A percentile compares a stretch with the other conserved stretches of the same genome.
phyloP scores from a whole-genome alignment of 2,113 vertebrate species.

The Petrocephalus zakoni region DNA sequence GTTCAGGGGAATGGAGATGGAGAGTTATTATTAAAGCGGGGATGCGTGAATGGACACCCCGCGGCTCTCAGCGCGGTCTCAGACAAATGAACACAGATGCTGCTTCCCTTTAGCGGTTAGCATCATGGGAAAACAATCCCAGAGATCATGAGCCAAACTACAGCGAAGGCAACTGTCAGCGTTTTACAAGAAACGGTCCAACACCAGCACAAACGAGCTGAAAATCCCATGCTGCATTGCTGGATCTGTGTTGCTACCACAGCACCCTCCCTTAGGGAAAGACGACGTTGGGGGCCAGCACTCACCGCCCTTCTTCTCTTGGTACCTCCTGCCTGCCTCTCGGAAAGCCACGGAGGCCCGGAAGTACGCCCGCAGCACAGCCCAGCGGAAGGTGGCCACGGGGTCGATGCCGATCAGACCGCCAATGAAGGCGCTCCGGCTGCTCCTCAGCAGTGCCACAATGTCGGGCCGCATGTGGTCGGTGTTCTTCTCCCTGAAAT shows the following conservation, averaged over 20 bases:
- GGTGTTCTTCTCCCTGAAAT: slow-evolving; percentile 98
- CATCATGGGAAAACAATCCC: background rate
- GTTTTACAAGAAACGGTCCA: background rate
- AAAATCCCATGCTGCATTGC: background rate
- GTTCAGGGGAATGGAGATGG: background rate
- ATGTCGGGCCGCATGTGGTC: slow-evolving; percentile 98
- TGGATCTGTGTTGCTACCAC: background rate
- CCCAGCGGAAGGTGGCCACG: slow-evolving; percentile 91
- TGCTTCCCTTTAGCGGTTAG: background rate
- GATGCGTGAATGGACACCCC: background rate
- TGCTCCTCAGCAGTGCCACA: slow-evolving; percentile 89
- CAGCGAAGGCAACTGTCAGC: background rate
- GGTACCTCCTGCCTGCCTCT: slow-evolving; percentile 76
- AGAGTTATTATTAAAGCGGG: background rate
- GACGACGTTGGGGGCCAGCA: background rate
- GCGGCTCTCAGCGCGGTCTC: background rate
- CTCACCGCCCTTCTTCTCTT: slow-evolving; percentile 81
- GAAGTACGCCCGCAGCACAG: slow-evolving; percentile 86
- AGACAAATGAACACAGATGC: background rate
- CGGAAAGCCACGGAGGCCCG: slow-evolving; percentile 82
- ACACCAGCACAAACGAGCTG: background rate
- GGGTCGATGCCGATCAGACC: slow-evolving; percentile 91
- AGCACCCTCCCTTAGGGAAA: background rate
- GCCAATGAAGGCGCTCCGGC: slow-evolving; percentile 85
- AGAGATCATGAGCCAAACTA: background rate